Conservation (phyloP, 2,888 invertebrate genomes). For the Camptogramma bilineatum region DNA sequence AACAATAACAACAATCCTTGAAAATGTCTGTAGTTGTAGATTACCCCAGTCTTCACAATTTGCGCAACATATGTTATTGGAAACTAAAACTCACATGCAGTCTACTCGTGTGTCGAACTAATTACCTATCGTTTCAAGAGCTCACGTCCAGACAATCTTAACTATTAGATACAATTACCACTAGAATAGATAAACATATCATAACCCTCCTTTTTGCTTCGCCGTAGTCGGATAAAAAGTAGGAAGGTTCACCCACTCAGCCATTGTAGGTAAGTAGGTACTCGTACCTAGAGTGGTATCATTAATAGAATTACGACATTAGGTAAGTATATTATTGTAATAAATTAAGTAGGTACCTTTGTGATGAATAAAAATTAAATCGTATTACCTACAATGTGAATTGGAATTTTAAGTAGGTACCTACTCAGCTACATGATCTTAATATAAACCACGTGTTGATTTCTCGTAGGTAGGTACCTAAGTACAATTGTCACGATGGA, state of each 20-base stretch:
- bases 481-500: neutral
- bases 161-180: neutral
- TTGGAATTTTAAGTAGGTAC: too few species aligned
- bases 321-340: too few species aligned
- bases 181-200: constrained; percentile 1
- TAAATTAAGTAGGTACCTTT: neutral
- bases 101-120: neutral
- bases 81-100: neutral
- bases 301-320: too few species aligned
- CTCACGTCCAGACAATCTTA: too few species aligned
- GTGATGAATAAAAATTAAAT: neutral
- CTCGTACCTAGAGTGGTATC: too few species aligned
- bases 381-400: neutral
- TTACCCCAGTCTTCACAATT: neutral
- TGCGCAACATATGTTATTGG: neutral
- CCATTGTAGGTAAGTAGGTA: too few species aligned
- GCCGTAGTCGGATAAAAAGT: too few species aligned
- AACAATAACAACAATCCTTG: neutral
- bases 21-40: neutral
- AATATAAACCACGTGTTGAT: too few species aligned
- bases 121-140: constrained; percentile 1
- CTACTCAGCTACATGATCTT: too few species aligned
- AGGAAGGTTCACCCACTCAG: too few species aligned
- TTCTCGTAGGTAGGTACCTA: neutral
- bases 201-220: too few species aligned